Conservation (phyloP, 2,888 invertebrate genomes). For the Drosophila subsilvestris region DNA sequence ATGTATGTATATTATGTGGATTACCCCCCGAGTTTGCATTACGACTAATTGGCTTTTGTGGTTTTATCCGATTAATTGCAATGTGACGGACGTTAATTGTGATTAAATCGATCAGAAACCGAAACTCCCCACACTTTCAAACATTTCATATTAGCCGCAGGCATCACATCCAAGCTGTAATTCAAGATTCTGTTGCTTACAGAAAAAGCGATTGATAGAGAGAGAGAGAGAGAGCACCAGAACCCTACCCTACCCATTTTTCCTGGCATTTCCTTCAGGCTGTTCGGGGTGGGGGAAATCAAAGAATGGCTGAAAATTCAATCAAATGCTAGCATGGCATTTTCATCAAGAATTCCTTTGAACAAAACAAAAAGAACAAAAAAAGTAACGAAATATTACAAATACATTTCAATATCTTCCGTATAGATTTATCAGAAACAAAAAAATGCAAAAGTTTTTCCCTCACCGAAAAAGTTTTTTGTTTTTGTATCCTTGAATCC, state of each 20-base stretch:
- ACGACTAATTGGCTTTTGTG: slow-evolving; percentile 61
- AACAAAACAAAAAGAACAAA: slow-evolving; percentile 11
- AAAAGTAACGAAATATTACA: slow-evolving; percentile 52
- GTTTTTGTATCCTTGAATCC: slow-evolving; percentile 30
- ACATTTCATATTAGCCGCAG: not conserved
- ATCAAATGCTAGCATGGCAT: slow-evolving; percentile 66
- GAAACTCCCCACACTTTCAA: too few species aligned
- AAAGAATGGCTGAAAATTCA: slow-evolving; percentile 58
- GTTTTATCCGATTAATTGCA: slow-evolving; percentile 52
- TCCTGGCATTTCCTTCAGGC: slow-evolving; percentile 15
- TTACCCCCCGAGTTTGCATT: slow-evolving; percentile 6
- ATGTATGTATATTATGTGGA: slow-evolving; percentile 32
- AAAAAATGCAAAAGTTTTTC: slow-evolving; percentile 44
- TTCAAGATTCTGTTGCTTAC: slow-evolving; percentile 19
- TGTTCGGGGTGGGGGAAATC: slow-evolving; percentile 12
- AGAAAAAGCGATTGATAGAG: not conserved
- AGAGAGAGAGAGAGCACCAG: slow-evolving; percentile 12
- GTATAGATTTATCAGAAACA: slow-evolving; percentile 54
- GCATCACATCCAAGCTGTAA: slow-evolving; percentile 24
- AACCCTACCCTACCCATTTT: not conserved
- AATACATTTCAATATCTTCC: slow-evolving; percentile 74
- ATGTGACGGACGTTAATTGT: slow-evolving; percentile 49
- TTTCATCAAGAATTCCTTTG: slow-evolving; percentile 60
- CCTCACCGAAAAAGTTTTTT: slow-evolving; percentile 24
- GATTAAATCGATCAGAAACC: slow-evolving; percentile 24